Percentiles rank a stretch among this genome's conserved stretches.
These are phyloP conservation scores for Rousettus leschenaultii DNA, from an alignment of 2,113 vertebrate species.

Conservation along the genomic window DNA sequence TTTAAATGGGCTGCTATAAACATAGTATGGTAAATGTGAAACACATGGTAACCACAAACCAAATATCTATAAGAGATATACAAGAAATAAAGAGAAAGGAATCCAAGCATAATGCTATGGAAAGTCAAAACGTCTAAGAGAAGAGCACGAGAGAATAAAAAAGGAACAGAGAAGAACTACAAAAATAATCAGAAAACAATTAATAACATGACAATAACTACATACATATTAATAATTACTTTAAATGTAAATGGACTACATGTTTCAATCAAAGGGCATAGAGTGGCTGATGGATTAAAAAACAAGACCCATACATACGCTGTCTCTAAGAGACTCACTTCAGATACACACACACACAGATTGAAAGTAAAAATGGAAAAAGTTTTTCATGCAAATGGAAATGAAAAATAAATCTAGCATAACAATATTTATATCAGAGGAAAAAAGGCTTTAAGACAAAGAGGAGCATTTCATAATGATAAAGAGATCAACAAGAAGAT, in stretches of 20 bases:
- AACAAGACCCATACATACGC: neutral
- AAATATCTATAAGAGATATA: neutral
- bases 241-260: neutral
- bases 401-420: too few relatives aligned
- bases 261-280: neutral
- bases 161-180: neutral
- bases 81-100: neutral
- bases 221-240: neutral
- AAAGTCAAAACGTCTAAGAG: neutral
- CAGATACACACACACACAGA: neutral
- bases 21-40: neutral
- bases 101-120: neutral
- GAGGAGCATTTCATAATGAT: neutral
- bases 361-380: neutral
- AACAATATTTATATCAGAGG: neutral
- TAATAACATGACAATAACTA: neutral
- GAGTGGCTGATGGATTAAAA: neutral
- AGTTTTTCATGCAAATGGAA: neutral
- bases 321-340: neutral
- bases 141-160: neutral
- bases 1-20: neutral
- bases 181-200: neutral
- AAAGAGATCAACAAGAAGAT: neutral
- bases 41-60: neutral
- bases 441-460: neutral